These are phyloP conservation scores for Agrilus planipennis DNA, from an alignment of 1,140 invertebrate genomes.

Conservation along the genomic window DNA sequence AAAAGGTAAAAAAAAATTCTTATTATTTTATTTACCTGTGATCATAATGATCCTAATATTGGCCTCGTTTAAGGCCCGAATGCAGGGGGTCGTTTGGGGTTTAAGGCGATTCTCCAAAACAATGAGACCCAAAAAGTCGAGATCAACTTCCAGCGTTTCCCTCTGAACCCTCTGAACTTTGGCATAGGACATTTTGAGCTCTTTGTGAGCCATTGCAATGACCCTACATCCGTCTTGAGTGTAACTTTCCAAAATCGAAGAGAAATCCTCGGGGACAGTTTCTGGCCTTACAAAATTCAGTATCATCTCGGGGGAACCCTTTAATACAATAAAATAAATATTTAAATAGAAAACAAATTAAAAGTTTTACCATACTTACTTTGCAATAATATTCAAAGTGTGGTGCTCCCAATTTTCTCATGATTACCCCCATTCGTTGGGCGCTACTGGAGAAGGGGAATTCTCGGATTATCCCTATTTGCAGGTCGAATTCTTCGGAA, in stretches of 20 bases:
- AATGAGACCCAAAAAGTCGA: conserved; percentile 81
- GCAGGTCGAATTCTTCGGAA: conserved; percentile 26
- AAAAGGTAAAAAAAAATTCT: background rate
- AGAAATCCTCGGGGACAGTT: conserved; percentile 57
- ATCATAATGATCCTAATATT: conserved; percentile 91
- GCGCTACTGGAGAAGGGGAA: conserved; percentile 87
- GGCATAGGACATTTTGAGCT: conserved; percentile 48
- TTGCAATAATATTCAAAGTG: conserved; percentile 74
- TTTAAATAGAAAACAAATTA: no score
- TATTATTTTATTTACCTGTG: conserved; percentile 53
- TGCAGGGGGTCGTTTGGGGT: conserved; percentile 68
- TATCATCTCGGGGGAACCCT: conserved; percentile 92
- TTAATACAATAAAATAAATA: no score
- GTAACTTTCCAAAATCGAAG: conserved; percentile 58
- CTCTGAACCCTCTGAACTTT: conserved; percentile 60
- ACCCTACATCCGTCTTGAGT: conserved; percentile 83
- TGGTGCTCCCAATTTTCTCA: conserved; percentile 51
- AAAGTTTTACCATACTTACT: no score
- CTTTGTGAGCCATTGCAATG: conserved; percentile 64
- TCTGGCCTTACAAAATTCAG: conserved; percentile 38
- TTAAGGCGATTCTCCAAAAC: conserved; percentile 91
- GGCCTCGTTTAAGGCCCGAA: conserved; percentile 68
- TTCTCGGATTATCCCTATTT: conserved; percentile 80
- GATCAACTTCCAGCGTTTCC: conserved; percentile 65
- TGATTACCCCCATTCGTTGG: conserved; percentile 86